phyloP scores from a whole-genome alignment of 1,140 invertebrate genomes.

The Laupala kohalensis region DNA sequence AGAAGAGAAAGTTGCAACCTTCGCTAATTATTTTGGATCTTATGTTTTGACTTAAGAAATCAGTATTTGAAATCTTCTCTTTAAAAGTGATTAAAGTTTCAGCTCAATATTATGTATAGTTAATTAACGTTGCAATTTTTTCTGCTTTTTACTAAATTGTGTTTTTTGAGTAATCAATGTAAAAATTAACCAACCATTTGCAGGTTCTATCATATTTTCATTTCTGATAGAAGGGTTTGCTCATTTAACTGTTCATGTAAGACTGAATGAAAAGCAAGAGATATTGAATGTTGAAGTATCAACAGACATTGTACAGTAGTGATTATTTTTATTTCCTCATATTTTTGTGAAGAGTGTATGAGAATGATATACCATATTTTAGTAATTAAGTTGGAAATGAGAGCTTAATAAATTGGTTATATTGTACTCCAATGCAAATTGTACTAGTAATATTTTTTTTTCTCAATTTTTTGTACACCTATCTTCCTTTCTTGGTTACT shows the following conservation, averaged over 20 bases:
- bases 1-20: background rate
- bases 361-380: too few relatives aligned
- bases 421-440: too few relatives aligned
- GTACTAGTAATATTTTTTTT: too few relatives aligned
- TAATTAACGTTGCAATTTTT: background rate
- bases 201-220: background rate
- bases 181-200: background rate
- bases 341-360: background rate
- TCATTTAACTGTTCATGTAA: background rate
- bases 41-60: background rate
- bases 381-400: too few relatives aligned
- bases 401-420: too few relatives aligned
- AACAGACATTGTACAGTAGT: background rate
- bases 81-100: background rate
- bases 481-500: too few relatives aligned
- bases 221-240: background rate
- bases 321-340: background rate
- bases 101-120: background rate
- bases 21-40: background rate
- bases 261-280: background rate
- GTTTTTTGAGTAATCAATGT: too few relatives aligned
- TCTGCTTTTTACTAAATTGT: background rate
- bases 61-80: background rate
- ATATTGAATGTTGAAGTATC: background rate
- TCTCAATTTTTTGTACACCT: too few relatives aligned